phyloP scores from a whole-genome alignment of 92 coral and sea anemone species.

The Pocillopora meandrina region DNA sequence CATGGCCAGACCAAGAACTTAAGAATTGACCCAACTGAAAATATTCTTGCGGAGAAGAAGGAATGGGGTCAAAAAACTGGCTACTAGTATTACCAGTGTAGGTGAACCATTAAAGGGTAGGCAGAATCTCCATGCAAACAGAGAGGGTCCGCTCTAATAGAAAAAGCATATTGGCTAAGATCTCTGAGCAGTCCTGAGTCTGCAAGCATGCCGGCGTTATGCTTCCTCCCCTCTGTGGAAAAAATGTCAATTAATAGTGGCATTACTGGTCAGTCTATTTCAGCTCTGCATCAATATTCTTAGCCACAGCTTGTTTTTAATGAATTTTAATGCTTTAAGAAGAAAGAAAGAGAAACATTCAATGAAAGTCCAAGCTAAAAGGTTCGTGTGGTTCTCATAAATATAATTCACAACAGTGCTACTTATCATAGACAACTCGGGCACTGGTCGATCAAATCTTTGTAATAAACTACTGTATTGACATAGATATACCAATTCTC shows the following conservation, averaged over 20 bases:
- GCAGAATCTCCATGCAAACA: background rate
- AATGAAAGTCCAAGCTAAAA: too few relatives aligned
- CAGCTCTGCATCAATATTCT: background rate
- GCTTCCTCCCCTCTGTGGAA: conserved; percentile 22
- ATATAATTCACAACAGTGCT: conserved; percentile 44
- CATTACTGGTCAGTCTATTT: background rate
- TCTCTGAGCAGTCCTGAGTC: conserved; percentile 23
- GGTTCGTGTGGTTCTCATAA: conserved; percentile 8
- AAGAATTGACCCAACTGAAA: too few relatives aligned
- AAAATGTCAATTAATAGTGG: background rate
- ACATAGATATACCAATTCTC: conserved; percentile 55
- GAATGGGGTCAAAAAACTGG: too few relatives aligned
- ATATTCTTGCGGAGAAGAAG: too few relatives aligned
- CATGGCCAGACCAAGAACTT: too few relatives aligned
- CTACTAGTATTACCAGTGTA: background rate
- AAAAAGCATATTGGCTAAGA: conserved; percentile 29
- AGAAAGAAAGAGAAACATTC: too few relatives aligned
- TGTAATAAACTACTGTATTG: conserved; percentile 39
- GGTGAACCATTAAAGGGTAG: background rate
- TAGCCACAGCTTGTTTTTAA: too few relatives aligned
- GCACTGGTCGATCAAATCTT: conserved; percentile 49
- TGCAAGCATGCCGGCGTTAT: conserved; percentile 32
- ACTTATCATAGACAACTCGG: conserved; percentile 45
- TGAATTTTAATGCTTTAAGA: too few relatives aligned
- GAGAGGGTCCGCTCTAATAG: conserved; percentile 14